phyloP scores from a whole-genome alignment of 2,797 vertebrate genomes.

The Acridotheres tristis region DNA sequence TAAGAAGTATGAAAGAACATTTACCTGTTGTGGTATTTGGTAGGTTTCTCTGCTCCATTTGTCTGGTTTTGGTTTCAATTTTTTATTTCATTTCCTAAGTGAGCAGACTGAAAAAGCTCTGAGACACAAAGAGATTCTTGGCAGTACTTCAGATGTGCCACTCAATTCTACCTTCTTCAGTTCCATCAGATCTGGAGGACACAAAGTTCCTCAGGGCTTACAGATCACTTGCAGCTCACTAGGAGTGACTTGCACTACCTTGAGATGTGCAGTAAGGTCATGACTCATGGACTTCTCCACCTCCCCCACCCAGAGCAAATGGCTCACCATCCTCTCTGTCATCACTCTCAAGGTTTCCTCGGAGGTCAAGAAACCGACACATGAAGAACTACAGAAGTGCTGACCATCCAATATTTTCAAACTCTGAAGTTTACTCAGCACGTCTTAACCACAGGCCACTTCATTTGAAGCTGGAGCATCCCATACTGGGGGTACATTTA shows the following conservation, averaged over 20 bases:
- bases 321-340: slow-evolving; percentile 12
- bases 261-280: background rate
- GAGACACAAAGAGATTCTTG: background rate
- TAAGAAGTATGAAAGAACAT: background rate
- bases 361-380: slow-evolving; percentile 8
- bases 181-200: background rate
- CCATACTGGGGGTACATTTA: background rate
- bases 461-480: background rate
- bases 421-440: background rate
- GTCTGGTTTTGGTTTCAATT: background rate
- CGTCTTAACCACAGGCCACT: background rate
- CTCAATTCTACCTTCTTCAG: background rate
- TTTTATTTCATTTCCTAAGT: background rate
- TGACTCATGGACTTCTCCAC: background rate
- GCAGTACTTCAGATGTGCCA: background rate
- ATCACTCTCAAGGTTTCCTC: background rate
- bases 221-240: background rate
- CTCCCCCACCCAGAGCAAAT: background rate
- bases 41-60: background rate
- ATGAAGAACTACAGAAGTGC: background rate
- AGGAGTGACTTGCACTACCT: background rate
- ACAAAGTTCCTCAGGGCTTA: background rate
- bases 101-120: background rate
- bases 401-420: background rate
- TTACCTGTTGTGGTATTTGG: background rate